Percentiles rank a stretch among this genome's conserved stretches.
These are phyloP conservation scores for Fistularia commersonii DNA, from an alignment of 2,797 vertebrate species.

Conservation along the genomic window DNA sequence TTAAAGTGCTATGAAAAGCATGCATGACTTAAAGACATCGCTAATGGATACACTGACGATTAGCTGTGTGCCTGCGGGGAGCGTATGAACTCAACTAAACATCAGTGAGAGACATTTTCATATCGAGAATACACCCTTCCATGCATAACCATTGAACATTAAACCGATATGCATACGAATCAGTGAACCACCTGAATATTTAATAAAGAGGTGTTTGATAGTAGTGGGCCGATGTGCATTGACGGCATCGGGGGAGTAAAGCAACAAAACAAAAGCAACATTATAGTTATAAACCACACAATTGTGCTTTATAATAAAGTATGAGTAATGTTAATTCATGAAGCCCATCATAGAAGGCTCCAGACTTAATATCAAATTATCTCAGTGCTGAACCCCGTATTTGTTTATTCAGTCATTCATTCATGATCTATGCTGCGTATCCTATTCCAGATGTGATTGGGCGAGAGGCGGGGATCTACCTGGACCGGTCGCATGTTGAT, in stretches of 20 bases:
- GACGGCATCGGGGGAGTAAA: conserved; percentile 12
- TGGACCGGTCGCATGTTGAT: too few relatives aligned
- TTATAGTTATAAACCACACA: conserved; percentile 2
- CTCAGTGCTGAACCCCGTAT: conserved; percentile 33
- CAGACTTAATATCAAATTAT: conserved; percentile 39
- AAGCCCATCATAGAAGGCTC: conserved; percentile 27
- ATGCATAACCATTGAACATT: conserved; percentile 19
- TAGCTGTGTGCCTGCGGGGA: conserved; percentile 20
- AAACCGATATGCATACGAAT: conserved; percentile 38
- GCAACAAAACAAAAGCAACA: conserved; percentile 1
- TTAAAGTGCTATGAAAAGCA: conserved; percentile 14
- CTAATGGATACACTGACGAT: conserved; percentile 37
- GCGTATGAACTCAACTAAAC: conserved; percentile 11
- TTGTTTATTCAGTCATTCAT: too few relatives aligned
- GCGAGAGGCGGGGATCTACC: too few relatives aligned
- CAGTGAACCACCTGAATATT: conserved; percentile 38
- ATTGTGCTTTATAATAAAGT: conserved; percentile 5
- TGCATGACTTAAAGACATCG: conserved; percentile 38
- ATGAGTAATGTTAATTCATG: too few relatives aligned
- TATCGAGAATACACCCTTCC: conserved; percentile 26
- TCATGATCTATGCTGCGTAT: too few relatives aligned
- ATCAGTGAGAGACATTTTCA: conserved; percentile 28
- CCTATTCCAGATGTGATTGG: too few relatives aligned
- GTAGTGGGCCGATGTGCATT: conserved; percentile 3
- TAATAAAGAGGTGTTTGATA: conserved; percentile 15